These are phyloP conservation scores for Carduelis carduelis DNA, from an alignment of 2,797 vertebrate genomes.

Conservation along the genomic window DNA sequence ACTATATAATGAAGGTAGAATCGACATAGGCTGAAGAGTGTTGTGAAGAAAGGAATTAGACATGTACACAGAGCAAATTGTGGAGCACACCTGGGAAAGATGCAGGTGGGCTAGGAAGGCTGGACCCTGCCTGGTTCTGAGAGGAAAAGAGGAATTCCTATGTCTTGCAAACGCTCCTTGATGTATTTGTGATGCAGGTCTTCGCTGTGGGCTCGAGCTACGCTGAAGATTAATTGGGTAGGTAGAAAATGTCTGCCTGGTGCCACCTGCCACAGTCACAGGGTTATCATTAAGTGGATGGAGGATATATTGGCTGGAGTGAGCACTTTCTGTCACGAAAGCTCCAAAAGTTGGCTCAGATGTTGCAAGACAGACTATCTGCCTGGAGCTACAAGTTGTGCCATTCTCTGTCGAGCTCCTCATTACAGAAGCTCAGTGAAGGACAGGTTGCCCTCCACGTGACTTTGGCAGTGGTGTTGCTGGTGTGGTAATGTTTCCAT, in stretches of 20 bases:
- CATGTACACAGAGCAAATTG: not conserved
- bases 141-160: not conserved
- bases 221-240: not conserved
- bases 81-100: not conserved
- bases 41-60: not conserved
- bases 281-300: not conserved
- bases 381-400: not conserved
- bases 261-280: not conserved
- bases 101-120: not conserved
- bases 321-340: not conserved
- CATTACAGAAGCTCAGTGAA: not conserved
- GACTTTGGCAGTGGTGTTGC: not conserved
- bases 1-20: not conserved
- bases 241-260: not conserved
- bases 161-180: not conserved
- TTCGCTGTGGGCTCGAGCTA: not conserved
- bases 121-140: not conserved
- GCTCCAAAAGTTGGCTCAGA: not conserved
- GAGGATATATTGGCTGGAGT: not conserved
- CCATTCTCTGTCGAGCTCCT: not conserved
- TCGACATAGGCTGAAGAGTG: not conserved
- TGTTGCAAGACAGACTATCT: not conserved
- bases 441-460: fast-evolving
- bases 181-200: not conserved
- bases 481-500: fast-evolving